These are phyloP conservation scores for Etheostoma spectabile DNA, from an alignment of 2,113 vertebrate genomes.

Conservation along the genomic window DNA sequence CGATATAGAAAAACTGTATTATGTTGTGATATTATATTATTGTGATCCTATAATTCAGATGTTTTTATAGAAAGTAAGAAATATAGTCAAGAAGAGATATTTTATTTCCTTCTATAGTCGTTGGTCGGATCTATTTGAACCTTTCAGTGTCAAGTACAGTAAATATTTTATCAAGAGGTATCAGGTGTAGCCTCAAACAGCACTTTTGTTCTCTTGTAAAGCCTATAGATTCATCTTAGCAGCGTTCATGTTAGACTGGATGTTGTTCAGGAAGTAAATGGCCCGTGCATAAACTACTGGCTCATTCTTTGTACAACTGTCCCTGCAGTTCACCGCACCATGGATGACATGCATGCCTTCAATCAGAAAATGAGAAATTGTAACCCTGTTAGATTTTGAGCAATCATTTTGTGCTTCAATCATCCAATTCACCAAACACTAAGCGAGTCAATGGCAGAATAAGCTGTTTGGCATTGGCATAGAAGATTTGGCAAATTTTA, in stretches of 20 bases:
- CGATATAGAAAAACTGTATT: background rate
- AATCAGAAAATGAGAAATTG: background rate
- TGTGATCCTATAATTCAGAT: background rate
- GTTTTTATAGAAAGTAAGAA: background rate
- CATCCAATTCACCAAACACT: too few relatives aligned
- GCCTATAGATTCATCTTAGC: background rate
- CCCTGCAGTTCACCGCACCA: slow-evolving; percentile 36
- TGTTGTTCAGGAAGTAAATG: slow-evolving; percentile 79
- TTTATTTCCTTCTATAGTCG: background rate
- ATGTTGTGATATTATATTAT: background rate
- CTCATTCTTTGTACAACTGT: slow-evolving; percentile 50
- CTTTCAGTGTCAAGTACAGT: slow-evolving; percentile 7
- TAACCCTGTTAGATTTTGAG: background rate
- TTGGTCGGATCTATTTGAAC: background rate
- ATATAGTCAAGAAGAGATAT: background rate
- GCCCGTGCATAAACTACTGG: slow-evolving; percentile 37
- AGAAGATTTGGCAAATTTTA: too few relatives aligned
- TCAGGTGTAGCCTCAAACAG: background rate
- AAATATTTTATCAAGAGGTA: slow-evolving; percentile 37
- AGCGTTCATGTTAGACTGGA: slow-evolving; percentile 58
- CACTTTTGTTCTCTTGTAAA: slow-evolving; percentile 12
- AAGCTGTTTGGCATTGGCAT: too few relatives aligned
- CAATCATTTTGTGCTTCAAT: background rate
- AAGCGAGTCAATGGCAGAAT: too few relatives aligned
- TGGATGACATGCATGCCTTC: slow-evolving; percentile 21